Evolutionary conservation across 2,888 invertebrate genomes (phyloP), one percentile per base, ranked within the genome.

Genomic region (Plagiodera versicolora): DNA sequence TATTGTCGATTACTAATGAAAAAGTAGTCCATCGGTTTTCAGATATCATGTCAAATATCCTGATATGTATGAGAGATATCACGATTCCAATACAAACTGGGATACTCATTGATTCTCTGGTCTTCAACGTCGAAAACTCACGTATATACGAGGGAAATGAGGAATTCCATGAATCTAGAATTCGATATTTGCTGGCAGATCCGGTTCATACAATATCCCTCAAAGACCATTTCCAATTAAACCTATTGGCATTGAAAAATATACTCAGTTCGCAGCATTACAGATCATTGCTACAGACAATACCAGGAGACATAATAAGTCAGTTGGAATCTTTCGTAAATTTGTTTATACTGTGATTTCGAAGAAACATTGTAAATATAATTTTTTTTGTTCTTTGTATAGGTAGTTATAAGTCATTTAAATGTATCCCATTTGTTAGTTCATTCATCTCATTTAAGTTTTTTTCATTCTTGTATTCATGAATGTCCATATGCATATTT

Each of bases 151-250:
- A 85, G 56, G 88, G 88, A 70, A 88, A 89, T 70, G 72, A 70
- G 8, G 53, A 63, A 5, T 76, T 72, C 58, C 84, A 84, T 61
- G 88, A 88, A 72, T 89, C 89, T 32, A 85, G 87, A 52, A 87
- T 86, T 72, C 83, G 87, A 74, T 83, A 91, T 35, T 84, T 87
- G 53, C 82, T 87, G 50, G 82, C 84, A 55, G 95, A 96, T 81
- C 92, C 93, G 30, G 90, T 95, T 17, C 89, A 92, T 75, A 87
- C 86, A 56, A 87, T 92, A 46, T 89, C 89, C 61, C 82, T 95
- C 52, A 85, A 87, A 67, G 87, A 87, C 69, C 89, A 87, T 72
- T 82, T 89, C 45, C 88, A 88, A 72, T 86, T 85, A 71, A 91
- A 91, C 84, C 78, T 93, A 67, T 83, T 84, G 65, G 85, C 87